These are phyloP conservation scores for Corvus moneduloides DNA, from an alignment of 2,113 vertebrate species.

Conservation along the genomic window DNA sequence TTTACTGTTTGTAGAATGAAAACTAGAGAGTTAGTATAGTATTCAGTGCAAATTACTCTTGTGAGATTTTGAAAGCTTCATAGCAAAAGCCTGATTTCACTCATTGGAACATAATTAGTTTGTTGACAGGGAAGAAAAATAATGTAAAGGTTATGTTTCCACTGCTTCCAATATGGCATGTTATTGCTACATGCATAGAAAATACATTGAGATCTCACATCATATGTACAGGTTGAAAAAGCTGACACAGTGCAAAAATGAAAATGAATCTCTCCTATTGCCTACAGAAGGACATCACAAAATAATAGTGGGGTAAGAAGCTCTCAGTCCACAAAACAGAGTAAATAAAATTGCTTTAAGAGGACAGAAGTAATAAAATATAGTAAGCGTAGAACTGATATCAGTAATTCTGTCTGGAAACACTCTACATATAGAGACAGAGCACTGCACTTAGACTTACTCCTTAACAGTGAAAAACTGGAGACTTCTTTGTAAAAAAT, in stretches of 20 bases:
- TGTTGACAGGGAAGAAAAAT: background rate
- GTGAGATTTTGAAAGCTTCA: background rate
- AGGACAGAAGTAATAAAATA: background rate
- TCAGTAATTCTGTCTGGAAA: background rate
- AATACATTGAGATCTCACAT: background rate
- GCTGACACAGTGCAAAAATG: background rate
- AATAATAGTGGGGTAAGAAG: background rate
- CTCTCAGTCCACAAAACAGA: background rate
- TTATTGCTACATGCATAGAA: background rate
- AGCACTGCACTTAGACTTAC: background rate
- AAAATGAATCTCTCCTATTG: background rate
- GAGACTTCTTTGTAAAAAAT: background rate
- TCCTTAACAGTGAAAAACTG: background rate
- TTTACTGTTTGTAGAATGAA: background rate
- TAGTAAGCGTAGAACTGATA: background rate
- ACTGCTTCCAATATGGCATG: background rate
- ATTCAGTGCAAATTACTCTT: background rate
- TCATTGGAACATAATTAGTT: background rate
- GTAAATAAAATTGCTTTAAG: background rate
- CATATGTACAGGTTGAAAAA: background rate
- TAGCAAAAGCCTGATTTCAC: background rate
- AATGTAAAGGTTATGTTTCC: background rate
- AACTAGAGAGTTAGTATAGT: background rate
- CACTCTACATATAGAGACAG: background rate
- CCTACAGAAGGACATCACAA: background rate